Base-by-base conservation (phyloP, 1,140 invertebrate genomes). In the Macrobrachium nipponense region DNA sequence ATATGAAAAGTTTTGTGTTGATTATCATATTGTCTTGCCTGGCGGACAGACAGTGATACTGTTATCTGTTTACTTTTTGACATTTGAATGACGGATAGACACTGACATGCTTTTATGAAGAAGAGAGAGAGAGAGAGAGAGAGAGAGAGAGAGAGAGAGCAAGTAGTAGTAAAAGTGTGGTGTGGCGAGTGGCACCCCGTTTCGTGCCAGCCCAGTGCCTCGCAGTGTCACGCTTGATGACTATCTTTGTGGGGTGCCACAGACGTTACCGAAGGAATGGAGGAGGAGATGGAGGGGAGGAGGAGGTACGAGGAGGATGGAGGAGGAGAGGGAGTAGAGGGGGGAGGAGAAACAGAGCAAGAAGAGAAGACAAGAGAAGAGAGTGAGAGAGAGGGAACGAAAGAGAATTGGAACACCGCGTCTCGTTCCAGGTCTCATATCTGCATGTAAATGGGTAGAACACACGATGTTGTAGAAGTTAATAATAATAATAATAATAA, bases 201-300 rank as follows among this genome's bases (percentile, higher is more conserved):
- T 70, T 70, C 51, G 83, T 86, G 77, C 77, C 77, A 80, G 60
- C 58, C 83, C 83, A 80, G 83, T 86, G 83, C 83, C 83, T 86
- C 83, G 76, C 77, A 51, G 83, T 86, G 83, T 86, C 83, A 86
- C 83, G 83, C 62, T n/a, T 62, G 77, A 86, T 80, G 83, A 20
- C 83, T 62, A 61, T 62, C 83, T 70, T 76, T 36, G 82, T 58
- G 66, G 75, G 82, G 59, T 60, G 62, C 76, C 51, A 14, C 44
- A 23, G 36, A n/a, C 36, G 62, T n/a, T 14, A 51, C n/a, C 14
- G 75, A n/a, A 51, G 15, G 58, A 60, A 23, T 23, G 62, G 58
- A 44, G 44, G 61, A 51, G 76, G 76, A 12, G 43, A 27, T 0
- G 23, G 61, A 18, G 18, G 59, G 36, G n/a, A 43, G n/a, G 17